Conservation (phyloP, 2,113 vertebrate species). For the Carassius gibelio region DNA sequence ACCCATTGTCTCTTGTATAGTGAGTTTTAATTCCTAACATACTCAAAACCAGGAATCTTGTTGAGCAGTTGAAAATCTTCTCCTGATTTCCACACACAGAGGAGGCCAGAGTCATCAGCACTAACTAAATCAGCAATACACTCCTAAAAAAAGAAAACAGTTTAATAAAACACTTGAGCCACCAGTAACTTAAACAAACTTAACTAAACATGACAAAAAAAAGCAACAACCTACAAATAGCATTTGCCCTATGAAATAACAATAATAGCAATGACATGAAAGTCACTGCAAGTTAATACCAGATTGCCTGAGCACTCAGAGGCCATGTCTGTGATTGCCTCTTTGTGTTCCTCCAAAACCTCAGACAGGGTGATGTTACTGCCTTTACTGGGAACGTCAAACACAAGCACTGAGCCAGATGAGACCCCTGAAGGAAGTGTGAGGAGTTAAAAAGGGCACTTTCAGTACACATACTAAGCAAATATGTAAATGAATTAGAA, state of each 20-base stretch:
- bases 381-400: conserved; percentile 89
- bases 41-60: conserved; percentile 88
- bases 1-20: background rate
- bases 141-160: conserved; percentile 71
- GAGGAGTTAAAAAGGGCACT: background rate
- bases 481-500: background rate
- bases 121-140: conserved; percentile 85
- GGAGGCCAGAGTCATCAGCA: conserved; percentile 83
- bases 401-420: conserved; percentile 84
- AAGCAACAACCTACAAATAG: background rate
- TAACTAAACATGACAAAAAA: background rate
- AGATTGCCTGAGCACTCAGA: conserved; percentile 79
- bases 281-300: conserved; percentile 68
- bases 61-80: conserved; percentile 84
- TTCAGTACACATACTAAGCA: background rate
- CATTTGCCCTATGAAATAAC: background rate
- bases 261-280: background rate
- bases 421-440: conserved; percentile 76
- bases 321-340: conserved; percentile 86
- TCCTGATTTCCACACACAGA: conserved; percentile 87
- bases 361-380: conserved; percentile 88
- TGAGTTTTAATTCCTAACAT: conserved; percentile 55
- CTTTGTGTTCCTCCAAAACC: conserved; percentile 83
- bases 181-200: background rate
- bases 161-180: background rate